phyloP scores from a whole-genome alignment of 1,140 invertebrate species.

The Anastrepha ludens region DNA sequence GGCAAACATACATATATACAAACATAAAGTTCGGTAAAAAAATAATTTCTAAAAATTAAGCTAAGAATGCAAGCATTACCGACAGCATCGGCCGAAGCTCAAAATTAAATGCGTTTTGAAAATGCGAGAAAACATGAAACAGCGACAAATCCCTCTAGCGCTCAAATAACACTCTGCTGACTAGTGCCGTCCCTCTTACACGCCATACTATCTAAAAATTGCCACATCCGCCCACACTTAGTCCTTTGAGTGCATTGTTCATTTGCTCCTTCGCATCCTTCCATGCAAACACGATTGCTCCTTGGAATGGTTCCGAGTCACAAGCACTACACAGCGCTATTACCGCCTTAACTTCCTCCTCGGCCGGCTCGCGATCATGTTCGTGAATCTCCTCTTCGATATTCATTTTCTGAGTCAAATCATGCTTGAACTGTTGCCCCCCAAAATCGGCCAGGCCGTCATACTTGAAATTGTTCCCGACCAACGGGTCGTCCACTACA shows the following conservation, averaged over 20 bases:
- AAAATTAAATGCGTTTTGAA: conserved; percentile 51
- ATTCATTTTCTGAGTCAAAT: conserved; percentile 64
- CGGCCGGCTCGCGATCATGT: conserved; percentile 86
- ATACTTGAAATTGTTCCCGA: conserved; percentile 68
- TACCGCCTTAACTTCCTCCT: conserved; percentile 85
- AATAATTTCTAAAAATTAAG: conserved; percentile 46
- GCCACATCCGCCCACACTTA: conserved; percentile 77
- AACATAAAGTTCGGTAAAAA: conserved; percentile 41
- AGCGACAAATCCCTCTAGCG: conserved; percentile 44
- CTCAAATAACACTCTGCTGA: conserved; percentile 21
- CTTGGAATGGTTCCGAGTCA: conserved; percentile 83
- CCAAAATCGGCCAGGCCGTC: conserved; percentile 82
- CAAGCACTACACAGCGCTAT: conserved; percentile 86
- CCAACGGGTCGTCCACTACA: conserved; percentile 79
- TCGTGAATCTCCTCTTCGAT: conserved; percentile 75
- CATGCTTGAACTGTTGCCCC: conserved; percentile 75
- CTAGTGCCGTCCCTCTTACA: background rate
- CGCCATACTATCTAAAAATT: conserved; percentile 77
- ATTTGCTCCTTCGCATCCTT: conserved; percentile 74
- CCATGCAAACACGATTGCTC: conserved; percentile 85
- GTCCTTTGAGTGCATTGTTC: conserved; percentile 80
- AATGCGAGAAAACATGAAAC: background rate
- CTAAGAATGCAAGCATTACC: conserved; percentile 32
- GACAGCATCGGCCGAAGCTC: background rate
- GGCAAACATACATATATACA: conserved; percentile 39